A percentile compares a stretch with the other conserved stretches of the same genome.
Evolutionary conservation across 53 echinoderm and acorn worm genomes (phyloP).

Genomic region (Hippasteria phrygiana): DNA sequence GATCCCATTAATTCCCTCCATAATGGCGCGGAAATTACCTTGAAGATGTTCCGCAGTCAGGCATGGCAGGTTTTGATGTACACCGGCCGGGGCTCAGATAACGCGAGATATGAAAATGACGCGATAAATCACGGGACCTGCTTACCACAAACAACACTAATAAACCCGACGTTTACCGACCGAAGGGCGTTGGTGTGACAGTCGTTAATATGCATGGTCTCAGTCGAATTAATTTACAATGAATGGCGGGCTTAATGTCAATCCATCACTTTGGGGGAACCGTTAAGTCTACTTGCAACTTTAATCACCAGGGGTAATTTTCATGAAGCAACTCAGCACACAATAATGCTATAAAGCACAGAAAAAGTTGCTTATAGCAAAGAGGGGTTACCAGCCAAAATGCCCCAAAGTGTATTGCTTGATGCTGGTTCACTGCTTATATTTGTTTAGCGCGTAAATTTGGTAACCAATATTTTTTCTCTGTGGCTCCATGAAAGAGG

Average conservation of each 20-base stretch:
- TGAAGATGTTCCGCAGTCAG: not conserved
- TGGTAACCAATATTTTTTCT: no score
- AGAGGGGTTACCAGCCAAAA: no score
- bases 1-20: not conserved
- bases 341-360: no score
- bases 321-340: no score
- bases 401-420: no score
- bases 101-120: not conserved
- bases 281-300: not conserved
- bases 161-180: not conserved
- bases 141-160: not conserved
- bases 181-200: not conserved
- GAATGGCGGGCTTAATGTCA: not conserved
- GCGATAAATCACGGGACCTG: not conserved
- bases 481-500: no score
- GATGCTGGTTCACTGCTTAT: no score
- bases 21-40: constrained; percentile 1
- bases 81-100: not conserved
- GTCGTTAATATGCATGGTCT: not conserved
- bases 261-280: not conserved
- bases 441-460: no score
- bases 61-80: not conserved
- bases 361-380: no score
- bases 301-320: no score
- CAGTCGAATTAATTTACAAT: not conserved